Evolutionary conservation across 2,797 vertebrate genomes (phyloP), one percentile per base, ranked within the genome.

Genomic region (Orientallactaga sibirica): DNA sequence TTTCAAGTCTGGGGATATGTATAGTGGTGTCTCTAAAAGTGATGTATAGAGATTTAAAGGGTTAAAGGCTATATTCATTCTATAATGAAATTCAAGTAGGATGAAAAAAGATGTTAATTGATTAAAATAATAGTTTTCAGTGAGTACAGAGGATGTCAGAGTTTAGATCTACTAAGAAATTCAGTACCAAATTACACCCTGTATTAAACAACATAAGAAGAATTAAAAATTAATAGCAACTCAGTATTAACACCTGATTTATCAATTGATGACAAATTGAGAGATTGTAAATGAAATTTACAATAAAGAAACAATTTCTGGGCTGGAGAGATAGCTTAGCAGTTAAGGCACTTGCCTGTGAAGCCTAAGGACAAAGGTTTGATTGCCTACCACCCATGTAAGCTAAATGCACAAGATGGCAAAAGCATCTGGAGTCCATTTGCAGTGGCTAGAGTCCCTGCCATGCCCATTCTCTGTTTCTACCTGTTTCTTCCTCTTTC

Each of bases 221-320:
- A 96, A 98, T 97, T 95, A 97, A 97, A 97, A 98, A 97, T 98
- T 97, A 98, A 94, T 93, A 97, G 92, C 92, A 97, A 93, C 96
- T 95, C 90, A 96, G 78, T 89, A 97, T 97, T 96, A 90, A 90
- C 90, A 93, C 94, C 93, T 94, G 92, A 94, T 97, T 98, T 97
- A 97, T 96, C 96, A 97, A 84, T 87, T 97, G 97, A 97, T 86
- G 61, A 48, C 96, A 97, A 97, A 97, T 87, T 97, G 78, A 55
- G 55, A 92, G 82, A 43, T 71, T 96, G 95, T 96, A 90, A 97
- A 93, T 87, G 97, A 97, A 96, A 94, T 88, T 76, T 80, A 41
- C 68, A 93, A 68, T 78, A 97, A 97, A 94, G 12, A 52, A 97
- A 96, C 15, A 16, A 80, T 94, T 84, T 95, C 8, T 48, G 48